Base-by-base conservation (phyloP, 2,113 vertebrate genomes). In the Leucosticte australis region DNA sequence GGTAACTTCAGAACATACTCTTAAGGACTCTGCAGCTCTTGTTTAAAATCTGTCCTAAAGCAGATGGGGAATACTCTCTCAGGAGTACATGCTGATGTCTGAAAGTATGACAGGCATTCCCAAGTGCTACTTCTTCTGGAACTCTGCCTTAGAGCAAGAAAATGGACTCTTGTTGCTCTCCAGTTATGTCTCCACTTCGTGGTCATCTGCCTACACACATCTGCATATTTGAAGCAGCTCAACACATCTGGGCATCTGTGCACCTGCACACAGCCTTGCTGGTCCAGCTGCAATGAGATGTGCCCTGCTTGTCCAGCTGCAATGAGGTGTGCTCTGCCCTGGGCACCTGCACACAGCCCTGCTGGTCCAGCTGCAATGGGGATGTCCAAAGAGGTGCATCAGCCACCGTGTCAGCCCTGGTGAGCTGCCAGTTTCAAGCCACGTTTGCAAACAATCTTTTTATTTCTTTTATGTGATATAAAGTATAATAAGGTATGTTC, bases 11-110 rank as follows among this genome's bases (percentile, higher is more conserved):
- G 85, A 94, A 81, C 1, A 11, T n/a, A 35, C 37, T 31, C 75
- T 59, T 83, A 47, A 90, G 77, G 75, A 90, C 82, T 82, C 64
- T 70, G 85, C 60, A 92, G 55, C 73, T 96, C 80, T 75, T 88
- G 74, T 81, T 91, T 90, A 85, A 91, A 97, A 93, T 42, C 76
- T 92, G 33, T 94, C 88, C 81, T 75, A 55, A 67, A 87, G 56
- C 91, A 97, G 90, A 95, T 95, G 87, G 88, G 77, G 86, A 96
- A 90, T 90, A 91, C 64, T 95, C 90, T 96, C 91, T 56, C 49
- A 91, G 77, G 59, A 97, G 85, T 50, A 85, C 73, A 41, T 12
- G 60, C 52, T 92, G 82, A 88, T 59, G 76, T 82, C 84, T 73
- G 77, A 95, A 95, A 90, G 71, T 82, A 86, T 79, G 77, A 37